A percentile compares a stretch with the other conserved stretches of the same genome.
Conservation (phyloP, 2,888 invertebrate genomes). For the Leptinotarsa peninsularis region DNA sequence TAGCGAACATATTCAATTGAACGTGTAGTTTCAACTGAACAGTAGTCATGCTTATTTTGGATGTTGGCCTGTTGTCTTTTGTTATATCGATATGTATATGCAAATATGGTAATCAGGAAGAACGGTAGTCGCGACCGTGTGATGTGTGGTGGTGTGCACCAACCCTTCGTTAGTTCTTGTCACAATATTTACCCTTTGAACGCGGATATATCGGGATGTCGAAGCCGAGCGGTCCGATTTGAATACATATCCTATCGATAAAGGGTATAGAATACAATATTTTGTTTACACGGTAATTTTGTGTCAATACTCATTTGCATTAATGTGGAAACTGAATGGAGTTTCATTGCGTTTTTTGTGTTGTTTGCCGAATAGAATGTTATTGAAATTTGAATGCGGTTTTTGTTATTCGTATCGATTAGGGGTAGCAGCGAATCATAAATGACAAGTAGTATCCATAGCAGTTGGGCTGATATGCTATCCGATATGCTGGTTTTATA, state of each 20-base stretch:
- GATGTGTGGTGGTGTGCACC: constrained; percentile 33
- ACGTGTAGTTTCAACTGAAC: constrained; percentile 13
- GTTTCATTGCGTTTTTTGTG: constrained; percentile 27
- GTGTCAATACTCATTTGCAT: constrained; percentile 47
- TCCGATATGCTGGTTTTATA: too few relatives aligned
- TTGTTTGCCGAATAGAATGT: constrained; percentile 7
- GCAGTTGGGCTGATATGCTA: too few relatives aligned
- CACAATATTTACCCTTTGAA: constrained; percentile 58
- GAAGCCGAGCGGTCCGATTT: constrained; percentile 35
- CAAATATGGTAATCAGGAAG: constrained; percentile 48
- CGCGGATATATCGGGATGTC: constrained; percentile 29
- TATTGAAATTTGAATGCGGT: neutral
- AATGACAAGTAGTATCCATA: neutral
- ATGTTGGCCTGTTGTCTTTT: constrained; percentile 46
- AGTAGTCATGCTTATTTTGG: constrained; percentile 41
- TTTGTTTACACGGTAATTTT: constrained; percentile 46
- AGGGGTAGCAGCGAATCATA: neutral
- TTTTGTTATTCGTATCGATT: constrained; percentile 12
- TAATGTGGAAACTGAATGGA: constrained; percentile 38
- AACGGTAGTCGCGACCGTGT: constrained; percentile 29
- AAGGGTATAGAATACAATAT: constrained; percentile 29
- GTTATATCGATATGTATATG: constrained; percentile 49
- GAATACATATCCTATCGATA: constrained; percentile 34
- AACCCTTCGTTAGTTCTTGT: constrained; percentile 51
- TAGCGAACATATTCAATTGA: neutral